Conservation (phyloP, 2,113 vertebrate genomes). For the Ceyx margarethae region DNA sequence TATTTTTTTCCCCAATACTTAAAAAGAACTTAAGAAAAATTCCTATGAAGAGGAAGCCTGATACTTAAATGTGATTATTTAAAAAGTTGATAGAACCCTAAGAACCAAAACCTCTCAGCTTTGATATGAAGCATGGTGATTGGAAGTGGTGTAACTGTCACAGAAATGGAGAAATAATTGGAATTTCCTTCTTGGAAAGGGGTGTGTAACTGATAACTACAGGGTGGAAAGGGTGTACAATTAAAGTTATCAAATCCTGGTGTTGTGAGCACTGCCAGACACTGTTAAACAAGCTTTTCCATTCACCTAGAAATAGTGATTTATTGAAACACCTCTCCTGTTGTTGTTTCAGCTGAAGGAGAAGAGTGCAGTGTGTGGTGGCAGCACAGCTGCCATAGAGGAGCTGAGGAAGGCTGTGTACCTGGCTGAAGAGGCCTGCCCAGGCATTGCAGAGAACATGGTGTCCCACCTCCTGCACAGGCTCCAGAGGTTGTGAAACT, state of each 20-base stretch:
- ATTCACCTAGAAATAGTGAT: background rate
- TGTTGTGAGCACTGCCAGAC: background rate
- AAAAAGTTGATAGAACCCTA: background rate
- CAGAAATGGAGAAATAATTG: background rate
- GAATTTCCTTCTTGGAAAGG: background rate
- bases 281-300: background rate
- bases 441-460: conserved; percentile 92
- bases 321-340: background rate
- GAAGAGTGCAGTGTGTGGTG: conserved; percentile 83
- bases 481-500: conserved; percentile 86
- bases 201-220: background rate
- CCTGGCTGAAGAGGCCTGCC: conserved; percentile 89
- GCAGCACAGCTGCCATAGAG: conserved; percentile 86
- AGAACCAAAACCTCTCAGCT: background rate
- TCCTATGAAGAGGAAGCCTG: background rate
- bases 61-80: background rate
- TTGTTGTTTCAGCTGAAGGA: conserved; percentile 82
- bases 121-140: background rate
- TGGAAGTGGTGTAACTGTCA: background rate
- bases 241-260: background rate
- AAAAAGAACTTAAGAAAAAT: background rate
- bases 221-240: background rate
- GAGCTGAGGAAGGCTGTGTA: conserved; percentile 87
- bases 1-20: background rate
- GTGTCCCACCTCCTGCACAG: conserved; percentile 90